phyloP scores from a whole-genome alignment of 2,797 vertebrate species.

The Gallirallus australis region DNA sequence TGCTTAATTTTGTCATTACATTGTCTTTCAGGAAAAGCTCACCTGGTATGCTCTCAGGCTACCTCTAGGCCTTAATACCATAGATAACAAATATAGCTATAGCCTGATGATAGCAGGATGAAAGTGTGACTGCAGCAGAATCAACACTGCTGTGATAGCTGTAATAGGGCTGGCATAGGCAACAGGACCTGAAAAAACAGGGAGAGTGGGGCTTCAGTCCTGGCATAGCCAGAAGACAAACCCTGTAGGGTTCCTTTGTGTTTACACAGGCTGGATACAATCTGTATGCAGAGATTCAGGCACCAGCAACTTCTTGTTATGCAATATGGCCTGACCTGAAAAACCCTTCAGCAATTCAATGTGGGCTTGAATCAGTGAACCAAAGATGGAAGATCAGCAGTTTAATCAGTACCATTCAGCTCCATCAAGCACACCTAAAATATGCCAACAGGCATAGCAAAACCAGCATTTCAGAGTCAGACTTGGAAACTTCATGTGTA shows the following conservation, averaged over 20 bases:
- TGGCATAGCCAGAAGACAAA: neutral
- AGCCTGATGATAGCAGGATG: neutral
- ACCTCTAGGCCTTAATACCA: neutral
- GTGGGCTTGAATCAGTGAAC: constrained; percentile 43
- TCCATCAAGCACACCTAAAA: constrained; percentile 49
- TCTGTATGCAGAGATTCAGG: neutral
- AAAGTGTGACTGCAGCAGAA: neutral
- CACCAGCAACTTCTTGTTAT: constrained; percentile 12
- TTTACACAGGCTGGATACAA: neutral
- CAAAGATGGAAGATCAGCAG: constrained; percentile 47
- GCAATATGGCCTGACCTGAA: constrained; percentile 26
- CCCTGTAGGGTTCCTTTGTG: neutral
- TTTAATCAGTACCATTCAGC: constrained; percentile 35
- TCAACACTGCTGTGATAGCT: neutral
- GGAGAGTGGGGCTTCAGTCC: neutral
- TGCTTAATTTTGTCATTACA: neutral
- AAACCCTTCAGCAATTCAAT: constrained; percentile 19
- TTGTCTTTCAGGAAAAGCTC: neutral
- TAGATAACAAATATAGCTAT: neutral
- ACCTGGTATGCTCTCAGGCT: neutral
- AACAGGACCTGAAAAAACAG: rapidly evolving
- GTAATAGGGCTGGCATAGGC: rapidly evolving
- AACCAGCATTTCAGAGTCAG: neutral
- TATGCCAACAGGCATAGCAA: neutral
- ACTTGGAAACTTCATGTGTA: neutral